phyloP scores from a whole-genome alignment of 2,113 vertebrate genomes.

The Diphyllodes magnificus region DNA sequence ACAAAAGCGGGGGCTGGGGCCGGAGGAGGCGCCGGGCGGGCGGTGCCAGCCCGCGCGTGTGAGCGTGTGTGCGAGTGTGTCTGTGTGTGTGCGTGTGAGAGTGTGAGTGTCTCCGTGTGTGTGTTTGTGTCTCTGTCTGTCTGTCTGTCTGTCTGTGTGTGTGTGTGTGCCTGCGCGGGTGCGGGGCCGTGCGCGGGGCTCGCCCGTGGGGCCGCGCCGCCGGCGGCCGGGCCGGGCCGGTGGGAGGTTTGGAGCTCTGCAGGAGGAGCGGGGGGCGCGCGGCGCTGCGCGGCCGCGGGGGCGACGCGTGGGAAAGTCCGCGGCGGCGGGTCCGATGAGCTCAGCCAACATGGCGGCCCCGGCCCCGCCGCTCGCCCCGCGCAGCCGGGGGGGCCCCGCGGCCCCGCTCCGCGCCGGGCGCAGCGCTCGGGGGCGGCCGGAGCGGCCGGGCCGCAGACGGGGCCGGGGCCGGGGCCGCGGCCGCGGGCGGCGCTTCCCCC shows the following conservation, averaged over 20 bases:
- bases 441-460: no score
- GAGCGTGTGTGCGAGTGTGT: background rate
- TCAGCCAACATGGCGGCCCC: no score
- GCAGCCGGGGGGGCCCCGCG: no score
- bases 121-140: no score
- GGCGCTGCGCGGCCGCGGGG: slow-evolving; percentile 65
- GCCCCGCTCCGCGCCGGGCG: no score
- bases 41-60: slow-evolving; percentile 6
- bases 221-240: no score
- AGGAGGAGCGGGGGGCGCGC: slow-evolving; percentile 30
- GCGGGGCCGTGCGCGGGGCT: background rate
- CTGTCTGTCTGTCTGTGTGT: no score
- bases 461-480: background rate
- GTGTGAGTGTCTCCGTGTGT: no score
- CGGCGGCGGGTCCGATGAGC: no score
- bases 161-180: background rate
- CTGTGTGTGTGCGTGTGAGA: background rate
- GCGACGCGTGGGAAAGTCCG: slow-evolving; percentile 46
- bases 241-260: background rate
- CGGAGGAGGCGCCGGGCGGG: slow-evolving; percentile 11
- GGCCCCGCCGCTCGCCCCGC: no score
- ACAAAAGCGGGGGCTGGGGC: slow-evolving; percentile 27
- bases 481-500: background rate
- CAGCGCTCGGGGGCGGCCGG: no score
- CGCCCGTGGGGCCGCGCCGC: no score